Evolutionary conservation across 1,140 invertebrate genomes (phyloP).

Genomic region (Drosophila lacteicornis): DNA sequence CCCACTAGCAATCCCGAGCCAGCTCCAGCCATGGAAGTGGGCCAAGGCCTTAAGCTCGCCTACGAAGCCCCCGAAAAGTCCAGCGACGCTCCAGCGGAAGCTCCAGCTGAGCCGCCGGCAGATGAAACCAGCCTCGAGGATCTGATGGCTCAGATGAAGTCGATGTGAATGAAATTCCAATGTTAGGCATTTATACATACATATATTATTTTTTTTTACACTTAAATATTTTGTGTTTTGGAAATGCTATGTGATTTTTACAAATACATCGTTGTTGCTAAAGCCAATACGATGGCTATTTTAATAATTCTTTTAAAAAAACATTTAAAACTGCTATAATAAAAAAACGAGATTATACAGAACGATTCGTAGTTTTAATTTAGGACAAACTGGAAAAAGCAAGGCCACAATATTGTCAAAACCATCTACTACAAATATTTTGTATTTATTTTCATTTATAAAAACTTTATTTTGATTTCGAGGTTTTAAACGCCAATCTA

Average conservation of each 20-base stretch:
- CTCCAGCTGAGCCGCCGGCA: constrained; percentile 58
- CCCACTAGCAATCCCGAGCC: constrained; percentile 2
- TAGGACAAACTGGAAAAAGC: background rate
- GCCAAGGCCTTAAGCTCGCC: constrained; percentile 85
- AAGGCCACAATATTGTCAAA: too few relatives aligned
- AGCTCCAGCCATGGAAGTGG: constrained; percentile 59
- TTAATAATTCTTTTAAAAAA: background rate
- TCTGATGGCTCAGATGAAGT: constrained; percentile 95
- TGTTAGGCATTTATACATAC: constrained; percentile 48
- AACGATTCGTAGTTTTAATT: background rate
- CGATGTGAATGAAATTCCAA: constrained; percentile 86
- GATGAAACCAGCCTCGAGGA: constrained; percentile 90
- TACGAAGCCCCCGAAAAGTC: constrained; percentile 87
- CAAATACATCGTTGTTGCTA: constrained; percentile 2
- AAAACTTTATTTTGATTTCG: too few relatives aligned
- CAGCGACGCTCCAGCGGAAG: constrained; percentile 23
- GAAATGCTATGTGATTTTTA: background rate
- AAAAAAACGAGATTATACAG: background rate
- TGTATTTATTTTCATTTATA: too few relatives aligned
- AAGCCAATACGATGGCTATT: background rate
- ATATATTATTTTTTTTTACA: background rate
- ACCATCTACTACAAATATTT: too few relatives aligned
- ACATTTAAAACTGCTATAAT: background rate
- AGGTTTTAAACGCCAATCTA: too few relatives aligned
- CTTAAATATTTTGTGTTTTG: constrained; percentile 20